Conservation (phyloP, 2,888 invertebrate species). For the Andrena bicolor region DNA sequence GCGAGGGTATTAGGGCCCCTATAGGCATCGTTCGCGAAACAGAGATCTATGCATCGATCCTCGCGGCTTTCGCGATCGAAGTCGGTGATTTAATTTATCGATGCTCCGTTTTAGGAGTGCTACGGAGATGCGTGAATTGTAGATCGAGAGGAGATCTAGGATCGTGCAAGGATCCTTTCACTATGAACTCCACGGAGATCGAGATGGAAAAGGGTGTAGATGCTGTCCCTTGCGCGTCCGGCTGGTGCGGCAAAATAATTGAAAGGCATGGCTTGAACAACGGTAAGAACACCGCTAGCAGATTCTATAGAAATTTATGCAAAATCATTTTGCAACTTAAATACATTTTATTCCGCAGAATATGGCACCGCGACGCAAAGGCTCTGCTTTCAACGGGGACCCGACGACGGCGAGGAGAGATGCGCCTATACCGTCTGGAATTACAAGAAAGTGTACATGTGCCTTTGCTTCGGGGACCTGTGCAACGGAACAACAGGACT, state of each 20-base stretch:
- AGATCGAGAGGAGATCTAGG: constrained; percentile 95
- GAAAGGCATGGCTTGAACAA: constrained; percentile 92
- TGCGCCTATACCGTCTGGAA: constrained; percentile 95
- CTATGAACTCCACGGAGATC: constrained; percentile 91
- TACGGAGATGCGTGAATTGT: constrained; percentile 93
- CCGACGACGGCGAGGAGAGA: constrained; percentile 95
- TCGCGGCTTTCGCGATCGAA: background rate
- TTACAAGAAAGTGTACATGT: constrained; percentile 94
- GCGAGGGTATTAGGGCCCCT: constrained; percentile 7
- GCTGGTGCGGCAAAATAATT: constrained; percentile 96
- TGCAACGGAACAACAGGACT: constrained; percentile 88
- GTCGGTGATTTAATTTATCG: constrained; percentile 22
- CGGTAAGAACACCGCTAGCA: constrained; percentile 86
- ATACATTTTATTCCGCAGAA: constrained; percentile 86
- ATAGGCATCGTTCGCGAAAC: constrained; percentile 9
- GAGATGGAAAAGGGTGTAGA: constrained; percentile 90
- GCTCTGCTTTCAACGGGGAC: constrained; percentile 94
- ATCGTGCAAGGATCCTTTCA: constrained; percentile 95
- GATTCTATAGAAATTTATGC: background rate
- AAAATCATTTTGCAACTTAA: background rate
- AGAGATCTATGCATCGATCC: background rate
- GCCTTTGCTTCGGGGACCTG: constrained; percentile 95
- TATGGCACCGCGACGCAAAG: constrained; percentile 95
- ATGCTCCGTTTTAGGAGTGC: constrained; percentile 86
- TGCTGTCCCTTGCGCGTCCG: constrained; percentile 93